Conservation (phyloP, 2,888 invertebrate species). For the Alviniconcha strummeri region DNA sequence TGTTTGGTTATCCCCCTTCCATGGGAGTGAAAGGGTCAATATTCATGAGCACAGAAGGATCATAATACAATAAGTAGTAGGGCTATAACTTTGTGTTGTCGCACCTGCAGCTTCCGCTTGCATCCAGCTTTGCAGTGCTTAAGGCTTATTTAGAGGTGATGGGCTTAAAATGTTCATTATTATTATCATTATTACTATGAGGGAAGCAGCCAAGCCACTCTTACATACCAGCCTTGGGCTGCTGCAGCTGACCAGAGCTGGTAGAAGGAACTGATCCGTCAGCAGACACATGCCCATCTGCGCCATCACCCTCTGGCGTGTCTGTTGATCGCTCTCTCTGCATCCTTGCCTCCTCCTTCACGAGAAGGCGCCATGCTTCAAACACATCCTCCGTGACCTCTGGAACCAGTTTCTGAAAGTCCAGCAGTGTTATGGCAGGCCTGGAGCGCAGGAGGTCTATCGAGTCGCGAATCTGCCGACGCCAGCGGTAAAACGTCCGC, state of each 20-base stretch:
- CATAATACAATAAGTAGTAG: no score
- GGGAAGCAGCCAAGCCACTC: no score
- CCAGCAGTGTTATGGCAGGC: slow-evolving; percentile 36
- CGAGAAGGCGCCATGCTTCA: slow-evolving; percentile 36
- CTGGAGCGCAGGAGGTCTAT: slow-evolving; percentile 40
- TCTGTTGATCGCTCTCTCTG: slow-evolving; percentile 19
- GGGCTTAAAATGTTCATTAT: no score
- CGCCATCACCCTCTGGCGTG: neutral
- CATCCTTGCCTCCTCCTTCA: slow-evolving; percentile 15
- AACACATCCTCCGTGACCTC: slow-evolving; percentile 46
- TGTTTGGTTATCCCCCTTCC: no score
- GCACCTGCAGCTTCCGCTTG: no score
- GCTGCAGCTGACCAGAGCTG: neutral
- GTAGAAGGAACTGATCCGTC: neutral
- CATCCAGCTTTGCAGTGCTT: no score
- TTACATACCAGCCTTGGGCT: neutral
- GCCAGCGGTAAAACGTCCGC: slow-evolving; percentile 47
- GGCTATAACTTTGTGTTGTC: no score
- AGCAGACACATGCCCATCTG: neutral
- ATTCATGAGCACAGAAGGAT: no score
- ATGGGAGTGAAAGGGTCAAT: no score
- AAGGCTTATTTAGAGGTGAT: no score
- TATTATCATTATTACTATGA: no score
- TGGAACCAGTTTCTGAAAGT: slow-evolving; percentile 41
- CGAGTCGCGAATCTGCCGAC: slow-evolving; percentile 42